Evolutionary conservation across 2,113 vertebrate genomes (phyloP).

Genomic region (Cynopterus brachyotis): DNA sequence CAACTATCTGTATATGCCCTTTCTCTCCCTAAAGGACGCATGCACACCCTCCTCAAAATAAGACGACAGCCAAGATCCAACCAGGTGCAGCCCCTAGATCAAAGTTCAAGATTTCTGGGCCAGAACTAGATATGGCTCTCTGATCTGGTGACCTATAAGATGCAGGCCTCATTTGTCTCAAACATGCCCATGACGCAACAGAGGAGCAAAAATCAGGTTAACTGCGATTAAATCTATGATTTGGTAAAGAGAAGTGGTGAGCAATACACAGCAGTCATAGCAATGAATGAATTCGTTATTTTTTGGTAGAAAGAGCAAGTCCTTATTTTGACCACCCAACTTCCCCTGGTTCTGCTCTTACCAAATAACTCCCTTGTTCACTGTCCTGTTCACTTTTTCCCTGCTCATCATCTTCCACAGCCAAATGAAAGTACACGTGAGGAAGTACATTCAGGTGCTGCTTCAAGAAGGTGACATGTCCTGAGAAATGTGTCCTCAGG

Average conservation of each 20-base stretch:
- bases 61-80: neutral
- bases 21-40: neutral
- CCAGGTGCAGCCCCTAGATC: neutral
- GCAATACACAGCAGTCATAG: neutral
- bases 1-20: neutral
- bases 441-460: neutral
- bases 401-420: neutral
- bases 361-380: neutral
- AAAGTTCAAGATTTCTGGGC: neutral
- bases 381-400: neutral
- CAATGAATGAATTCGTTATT: neutral
- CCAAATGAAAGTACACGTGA: neutral
- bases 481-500: neutral
- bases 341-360: neutral
- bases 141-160: neutral
- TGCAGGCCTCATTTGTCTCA: neutral
- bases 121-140: neutral
- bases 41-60: neutral
- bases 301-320: neutral
- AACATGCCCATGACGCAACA: neutral
- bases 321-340: neutral
- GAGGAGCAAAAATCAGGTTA: neutral
- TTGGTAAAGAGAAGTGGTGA: neutral
- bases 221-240: neutral
- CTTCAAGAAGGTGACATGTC: neutral